Percentiles rank a stretch among this genome's conserved stretches.
Evolutionary conservation across 2,797 vertebrate genomes (phyloP).

Genomic region (Lagocephalus sceleratus): DNA sequence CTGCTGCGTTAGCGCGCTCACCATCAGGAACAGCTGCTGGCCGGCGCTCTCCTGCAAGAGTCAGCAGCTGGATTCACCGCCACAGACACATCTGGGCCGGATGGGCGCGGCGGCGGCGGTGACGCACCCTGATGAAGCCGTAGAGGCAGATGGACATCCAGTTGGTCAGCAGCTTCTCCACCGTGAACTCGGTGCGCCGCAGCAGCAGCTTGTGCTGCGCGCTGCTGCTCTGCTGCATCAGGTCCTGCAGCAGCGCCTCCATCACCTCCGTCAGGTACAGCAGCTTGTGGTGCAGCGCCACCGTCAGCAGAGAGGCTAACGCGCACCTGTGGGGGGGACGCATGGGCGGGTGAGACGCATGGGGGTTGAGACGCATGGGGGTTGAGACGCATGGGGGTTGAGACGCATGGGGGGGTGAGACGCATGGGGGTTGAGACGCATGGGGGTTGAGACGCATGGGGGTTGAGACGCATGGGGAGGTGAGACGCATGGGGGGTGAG

Average conservation of each 20-base stretch:
- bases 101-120: too few species aligned
- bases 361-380: too few species aligned
- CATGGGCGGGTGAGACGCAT: neutral
- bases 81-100: too few species aligned
- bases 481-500: neutral
- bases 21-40: slow-evolving; percentile 89
- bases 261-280: slow-evolving; percentile 89
- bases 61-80: too few species aligned
- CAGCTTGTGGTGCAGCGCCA: slow-evolving; percentile 88
- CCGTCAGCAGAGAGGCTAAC: slow-evolving; percentile 89
- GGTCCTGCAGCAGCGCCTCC: slow-evolving; percentile 82
- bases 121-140: slow-evolving; percentile 88
- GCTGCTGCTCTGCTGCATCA: slow-evolving; percentile 89
- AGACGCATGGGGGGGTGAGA: too few species aligned
- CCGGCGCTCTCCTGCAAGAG: slow-evolving; percentile 86
- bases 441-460: too few species aligned
- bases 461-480: too few species aligned
- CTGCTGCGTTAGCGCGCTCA: slow-evolving; percentile 89
- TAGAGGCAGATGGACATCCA: slow-evolving; percentile 98
- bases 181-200: slow-evolving; percentile 88
- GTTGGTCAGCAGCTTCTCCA: slow-evolving; percentile 95
- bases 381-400: too few species aligned
- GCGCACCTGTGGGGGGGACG: slow-evolving; percentile 75
- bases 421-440: too few species aligned
- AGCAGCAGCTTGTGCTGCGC: slow-evolving; percentile 90